Conservation (phyloP, 2,888 invertebrate genomes). For the Himalopsyche kuldschensis region DNA sequence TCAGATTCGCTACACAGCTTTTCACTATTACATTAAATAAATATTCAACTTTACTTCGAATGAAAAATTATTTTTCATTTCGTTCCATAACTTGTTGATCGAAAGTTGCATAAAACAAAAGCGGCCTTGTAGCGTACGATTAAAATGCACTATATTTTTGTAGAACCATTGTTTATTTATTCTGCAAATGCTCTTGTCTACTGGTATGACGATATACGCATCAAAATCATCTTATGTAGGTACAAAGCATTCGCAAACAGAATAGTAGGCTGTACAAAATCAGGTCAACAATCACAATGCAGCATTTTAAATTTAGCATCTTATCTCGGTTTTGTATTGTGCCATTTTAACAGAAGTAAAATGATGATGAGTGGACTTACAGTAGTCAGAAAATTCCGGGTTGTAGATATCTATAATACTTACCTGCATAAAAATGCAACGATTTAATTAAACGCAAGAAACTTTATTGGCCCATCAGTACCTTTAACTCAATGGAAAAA, state of each 20-base stretch:
- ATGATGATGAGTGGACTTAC: not conserved
- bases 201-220: not conserved
- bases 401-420: not conserved
- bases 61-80: no score
- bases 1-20: no score
- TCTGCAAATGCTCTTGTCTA: conserved; percentile 16
- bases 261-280: conserved; percentile 7
- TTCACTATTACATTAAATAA: no score
- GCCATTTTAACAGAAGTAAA: not conserved
- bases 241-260: conserved; percentile 6
- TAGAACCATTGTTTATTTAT: conserved; percentile 38
- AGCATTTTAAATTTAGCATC: conserved; percentile 27
- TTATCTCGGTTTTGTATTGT: not conserved
- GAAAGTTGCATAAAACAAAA: no score
- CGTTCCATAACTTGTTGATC: no score
- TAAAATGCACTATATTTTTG: not conserved
- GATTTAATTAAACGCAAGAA: conserved; percentile 9
- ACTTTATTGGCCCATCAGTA: conserved; percentile 5
- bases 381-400: not conserved
- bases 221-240: not conserved
- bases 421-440: conserved; percentile 3
- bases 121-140: no score
- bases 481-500: not conserved
- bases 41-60: no score
- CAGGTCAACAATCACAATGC: conserved; percentile 37